A percentile compares a stretch with the other conserved stretches of the same genome.
These are phyloP conservation scores for Biston stratarius DNA, from an alignment of 2,888 invertebrate species.

Conservation along the genomic window DNA sequence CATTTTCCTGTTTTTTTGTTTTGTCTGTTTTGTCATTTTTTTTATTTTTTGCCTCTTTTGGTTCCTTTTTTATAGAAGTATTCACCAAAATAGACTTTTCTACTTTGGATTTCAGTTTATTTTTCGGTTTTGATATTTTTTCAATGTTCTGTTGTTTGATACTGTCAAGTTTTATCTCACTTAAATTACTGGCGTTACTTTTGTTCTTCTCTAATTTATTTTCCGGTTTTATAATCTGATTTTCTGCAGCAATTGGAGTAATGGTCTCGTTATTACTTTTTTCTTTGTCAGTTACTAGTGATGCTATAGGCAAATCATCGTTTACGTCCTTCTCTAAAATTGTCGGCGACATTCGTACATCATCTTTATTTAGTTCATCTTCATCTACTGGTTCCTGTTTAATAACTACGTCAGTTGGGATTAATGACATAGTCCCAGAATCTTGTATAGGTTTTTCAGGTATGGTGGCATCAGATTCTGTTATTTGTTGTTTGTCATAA, in stretches of 20 bases:
- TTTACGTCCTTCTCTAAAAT: slow-evolving; percentile 17
- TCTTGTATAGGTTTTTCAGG: slow-evolving; percentile 32
- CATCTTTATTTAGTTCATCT: slow-evolving; percentile 58
- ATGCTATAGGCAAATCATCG: slow-evolving; percentile 40
- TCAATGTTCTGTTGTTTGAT: slow-evolving; percentile 45
- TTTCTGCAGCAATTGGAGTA: slow-evolving; percentile 41
- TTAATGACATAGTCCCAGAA: slow-evolving; percentile 39
- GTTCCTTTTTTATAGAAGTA: slow-evolving; percentile 56
- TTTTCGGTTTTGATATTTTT: slow-evolving; percentile 58
- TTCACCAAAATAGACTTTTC: slow-evolving; percentile 53
- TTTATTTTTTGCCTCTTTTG: slow-evolving; percentile 53
- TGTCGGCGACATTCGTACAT: slow-evolving; percentile 33
- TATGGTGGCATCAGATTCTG: slow-evolving; percentile 33
- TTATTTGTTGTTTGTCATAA: slow-evolving; percentile 41
- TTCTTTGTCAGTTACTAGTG: slow-evolving; percentile 25
- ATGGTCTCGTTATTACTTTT: slow-evolving; percentile 21
- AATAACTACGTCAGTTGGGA: slow-evolving; percentile 47
- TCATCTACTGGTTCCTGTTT: slow-evolving; percentile 76
- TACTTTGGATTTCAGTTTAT: slow-evolving; percentile 59
- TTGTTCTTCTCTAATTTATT: slow-evolving; percentile 58
- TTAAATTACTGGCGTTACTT: neutral
- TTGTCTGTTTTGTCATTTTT: slow-evolving; percentile 31
- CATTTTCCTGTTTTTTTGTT: slow-evolving; percentile 21
- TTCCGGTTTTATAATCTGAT: slow-evolving; percentile 54
- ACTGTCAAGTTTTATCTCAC: slow-evolving; percentile 39